phyloP scores from a whole-genome alignment of 1,140 invertebrate species.

The Cotesia glomerata region DNA sequence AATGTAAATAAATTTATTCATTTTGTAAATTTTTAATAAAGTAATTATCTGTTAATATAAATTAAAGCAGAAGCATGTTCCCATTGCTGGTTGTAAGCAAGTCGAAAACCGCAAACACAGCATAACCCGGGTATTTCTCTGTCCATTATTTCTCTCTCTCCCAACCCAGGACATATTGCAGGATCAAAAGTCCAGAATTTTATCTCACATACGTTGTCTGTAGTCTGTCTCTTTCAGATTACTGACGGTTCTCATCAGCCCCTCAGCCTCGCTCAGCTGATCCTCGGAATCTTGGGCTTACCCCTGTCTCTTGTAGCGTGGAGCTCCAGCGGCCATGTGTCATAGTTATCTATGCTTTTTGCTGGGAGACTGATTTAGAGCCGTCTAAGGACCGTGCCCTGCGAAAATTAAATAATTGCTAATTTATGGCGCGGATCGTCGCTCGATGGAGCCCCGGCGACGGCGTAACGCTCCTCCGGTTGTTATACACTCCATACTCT shows the following conservation, averaged over 20 bases:
- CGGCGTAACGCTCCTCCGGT: conserved; percentile 1
- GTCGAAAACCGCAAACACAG: too few species aligned
- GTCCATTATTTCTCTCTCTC: too few species aligned
- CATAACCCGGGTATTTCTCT: too few species aligned
- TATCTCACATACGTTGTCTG: too few species aligned
- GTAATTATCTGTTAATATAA: too few species aligned
- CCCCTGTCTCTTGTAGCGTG: conserved; percentile 47
- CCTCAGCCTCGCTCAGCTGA: conserved; percentile 34
- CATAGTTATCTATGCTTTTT: conserved; percentile 66
- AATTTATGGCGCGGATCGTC: conserved; percentile 63
- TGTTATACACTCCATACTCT: neutral
- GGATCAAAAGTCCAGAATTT: too few species aligned
- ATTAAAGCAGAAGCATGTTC: too few species aligned
- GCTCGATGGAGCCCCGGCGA: conserved; percentile 35
- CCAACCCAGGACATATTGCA: too few species aligned
- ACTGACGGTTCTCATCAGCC: neutral
- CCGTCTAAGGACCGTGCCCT: conserved; percentile 63
- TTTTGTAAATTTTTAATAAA: too few species aligned
- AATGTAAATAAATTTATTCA: too few species aligned
- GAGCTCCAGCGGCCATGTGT: conserved; percentile 54
- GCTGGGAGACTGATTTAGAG: conserved; percentile 65
- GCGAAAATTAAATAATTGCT: conserved; percentile 66
- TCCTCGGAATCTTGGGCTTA: conserved; percentile 24
- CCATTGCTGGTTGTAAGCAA: too few species aligned
- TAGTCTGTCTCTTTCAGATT: conserved; percentile 27